phyloP scores from a whole-genome alignment of 2,113 vertebrate species.

The Cepphus grylle region DNA sequence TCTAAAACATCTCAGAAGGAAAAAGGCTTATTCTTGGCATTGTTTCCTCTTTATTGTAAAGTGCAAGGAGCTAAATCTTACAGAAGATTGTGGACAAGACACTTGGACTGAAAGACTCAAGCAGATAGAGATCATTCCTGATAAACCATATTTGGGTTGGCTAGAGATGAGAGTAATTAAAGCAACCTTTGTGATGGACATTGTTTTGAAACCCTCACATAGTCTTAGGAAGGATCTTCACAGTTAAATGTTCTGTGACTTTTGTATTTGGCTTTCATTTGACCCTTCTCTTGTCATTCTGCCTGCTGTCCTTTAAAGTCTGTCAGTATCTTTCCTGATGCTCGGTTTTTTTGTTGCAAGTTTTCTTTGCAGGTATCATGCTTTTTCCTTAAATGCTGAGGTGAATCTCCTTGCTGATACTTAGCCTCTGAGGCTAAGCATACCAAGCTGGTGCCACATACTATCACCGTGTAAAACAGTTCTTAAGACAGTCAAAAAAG shows the following conservation, averaged over 20 bases:
- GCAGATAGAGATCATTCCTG: not conserved
- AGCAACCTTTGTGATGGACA: not conserved
- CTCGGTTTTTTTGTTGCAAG: not conserved
- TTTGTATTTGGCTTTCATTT: not conserved
- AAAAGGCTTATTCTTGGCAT: conserved; percentile 6
- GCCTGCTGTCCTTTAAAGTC: not conserved
- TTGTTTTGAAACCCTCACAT: not conserved
- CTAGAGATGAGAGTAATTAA: not conserved
- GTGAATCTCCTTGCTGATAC: not conserved
- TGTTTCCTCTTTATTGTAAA: not conserved
- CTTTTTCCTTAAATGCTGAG: not conserved
- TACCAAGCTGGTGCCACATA: not conserved
- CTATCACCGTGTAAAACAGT: not conserved
- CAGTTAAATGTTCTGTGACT: not conserved
- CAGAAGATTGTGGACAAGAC: not conserved
- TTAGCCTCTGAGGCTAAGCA: not conserved
- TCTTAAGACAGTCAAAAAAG: not conserved
- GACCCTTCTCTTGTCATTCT: not conserved
- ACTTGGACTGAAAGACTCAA: not conserved
- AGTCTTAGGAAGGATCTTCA: not conserved
- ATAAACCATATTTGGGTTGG: conserved; percentile 11
- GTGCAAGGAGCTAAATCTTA: not conserved
- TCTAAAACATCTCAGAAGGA: not conserved
- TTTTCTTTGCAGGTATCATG: not conserved
- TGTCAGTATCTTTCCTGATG: not conserved